phyloP scores from a whole-genome alignment of 2,113 vertebrate genomes.

The Vombatus ursinus region DNA sequence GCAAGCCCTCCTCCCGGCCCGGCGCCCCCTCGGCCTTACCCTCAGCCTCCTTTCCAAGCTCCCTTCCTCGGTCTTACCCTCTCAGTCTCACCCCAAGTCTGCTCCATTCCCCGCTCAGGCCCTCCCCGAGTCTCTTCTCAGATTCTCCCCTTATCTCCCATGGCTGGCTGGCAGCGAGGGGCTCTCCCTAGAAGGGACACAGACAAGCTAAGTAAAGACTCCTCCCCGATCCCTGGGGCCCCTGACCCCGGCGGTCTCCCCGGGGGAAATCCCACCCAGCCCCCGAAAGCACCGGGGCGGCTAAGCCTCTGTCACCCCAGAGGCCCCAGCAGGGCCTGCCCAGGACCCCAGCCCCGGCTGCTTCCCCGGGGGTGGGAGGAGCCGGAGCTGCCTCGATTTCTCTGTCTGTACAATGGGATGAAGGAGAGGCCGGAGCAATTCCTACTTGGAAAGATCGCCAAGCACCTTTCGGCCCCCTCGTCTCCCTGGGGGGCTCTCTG shows the following conservation, averaged over 20 bases:
- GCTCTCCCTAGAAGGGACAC: conserved; percentile 12
- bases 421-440: not conserved
- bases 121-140: not conserved
- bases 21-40: not conserved
- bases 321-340: too few species aligned
- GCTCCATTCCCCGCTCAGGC: not conserved
- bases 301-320: too few species aligned
- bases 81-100: not conserved
- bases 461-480: too few species aligned
- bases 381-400: not conserved
- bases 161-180: not conserved
- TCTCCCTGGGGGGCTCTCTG: not conserved
- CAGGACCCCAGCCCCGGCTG: too few species aligned
- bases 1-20: too few species aligned
- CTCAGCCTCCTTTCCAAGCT: not conserved
- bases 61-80: not conserved
- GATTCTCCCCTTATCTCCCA: not conserved
- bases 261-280: too few species aligned
- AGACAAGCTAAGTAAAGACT: not conserved
- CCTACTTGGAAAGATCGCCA: not conserved
- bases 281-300: too few species aligned
- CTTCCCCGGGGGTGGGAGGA: too few species aligned
- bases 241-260: too few species aligned
- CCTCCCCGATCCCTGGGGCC: not conserved
- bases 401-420: not conserved